Evolutionary conservation across 2,888 invertebrate genomes (phyloP).

Genomic region (Malthinus seriepunctatus): DNA sequence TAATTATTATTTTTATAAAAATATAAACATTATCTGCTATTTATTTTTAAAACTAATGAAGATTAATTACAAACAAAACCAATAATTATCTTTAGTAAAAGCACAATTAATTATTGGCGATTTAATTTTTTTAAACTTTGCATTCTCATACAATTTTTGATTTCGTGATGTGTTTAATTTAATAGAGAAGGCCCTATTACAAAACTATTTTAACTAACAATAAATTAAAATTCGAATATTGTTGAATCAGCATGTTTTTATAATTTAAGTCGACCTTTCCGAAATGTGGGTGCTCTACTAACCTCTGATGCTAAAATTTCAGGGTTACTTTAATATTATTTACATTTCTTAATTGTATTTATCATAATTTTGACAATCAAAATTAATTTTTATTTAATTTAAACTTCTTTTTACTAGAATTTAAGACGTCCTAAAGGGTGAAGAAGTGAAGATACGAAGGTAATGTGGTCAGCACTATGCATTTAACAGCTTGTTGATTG

Average conservation of each 20-base stretch:
- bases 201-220: constrained; percentile 9
- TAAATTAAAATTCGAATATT: constrained; percentile 11
- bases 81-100: background rate
- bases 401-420: too few species aligned
- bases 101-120: background rate
- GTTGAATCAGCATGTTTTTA: constrained; percentile 14
- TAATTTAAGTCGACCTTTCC: constrained; percentile 9
- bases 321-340: constrained; percentile 14
- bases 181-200: constrained; percentile 21
- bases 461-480: too few species aligned
- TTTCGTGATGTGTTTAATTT: constrained; percentile 15
- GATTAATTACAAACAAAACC: background rate
- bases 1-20: too few species aligned
- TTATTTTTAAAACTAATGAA: background rate
- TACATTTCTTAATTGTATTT: constrained; percentile 3
- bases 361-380: background rate
- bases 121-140: background rate
- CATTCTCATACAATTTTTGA: constrained; percentile 9
- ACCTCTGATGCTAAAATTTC: constrained; percentile 11
- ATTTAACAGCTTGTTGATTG: too few species aligned
- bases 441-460: too few species aligned
- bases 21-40: too few species aligned
- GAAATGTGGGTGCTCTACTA: constrained; percentile 17
- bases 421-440: too few species aligned
- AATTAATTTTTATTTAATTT: too few species aligned